Evolutionary conservation across 2,797 vertebrate species (phyloP).

Genomic region (Falco berigora): DNA sequence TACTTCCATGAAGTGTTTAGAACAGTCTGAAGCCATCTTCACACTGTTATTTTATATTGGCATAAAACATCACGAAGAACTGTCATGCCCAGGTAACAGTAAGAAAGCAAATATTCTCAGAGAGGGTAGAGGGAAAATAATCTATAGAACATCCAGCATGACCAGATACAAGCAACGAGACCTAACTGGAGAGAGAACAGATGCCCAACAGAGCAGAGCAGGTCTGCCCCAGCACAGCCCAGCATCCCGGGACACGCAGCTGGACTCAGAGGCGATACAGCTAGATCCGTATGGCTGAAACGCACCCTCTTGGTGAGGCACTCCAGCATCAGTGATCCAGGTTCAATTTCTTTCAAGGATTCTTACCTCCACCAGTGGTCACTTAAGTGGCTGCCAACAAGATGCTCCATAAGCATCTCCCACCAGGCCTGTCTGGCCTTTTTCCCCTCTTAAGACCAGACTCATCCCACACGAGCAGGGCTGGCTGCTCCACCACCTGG

Average conservation of each 20-base stretch:
- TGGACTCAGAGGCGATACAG: background rate
- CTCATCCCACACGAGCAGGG: background rate
- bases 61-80: background rate
- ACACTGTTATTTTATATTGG: background rate
- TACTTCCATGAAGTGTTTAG: background rate
- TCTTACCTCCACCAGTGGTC: background rate
- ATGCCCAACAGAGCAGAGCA: background rate
- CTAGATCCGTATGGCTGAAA: fast-evolving
- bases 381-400: background rate
- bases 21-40: background rate
- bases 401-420: background rate
- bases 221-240: background rate
- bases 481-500: background rate
- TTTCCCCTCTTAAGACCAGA: background rate
- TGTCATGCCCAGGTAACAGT: background rate
- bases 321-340: background rate
- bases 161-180: background rate
- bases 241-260: background rate
- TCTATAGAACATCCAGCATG: background rate
- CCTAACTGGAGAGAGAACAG: background rate
- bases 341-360: background rate
- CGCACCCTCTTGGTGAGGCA: background rate
- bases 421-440: background rate
- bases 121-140: background rate
- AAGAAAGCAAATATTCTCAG: background rate